Base-by-base conservation (phyloP, 1,140 invertebrate species). In the Liolophura sinensis region DNA sequence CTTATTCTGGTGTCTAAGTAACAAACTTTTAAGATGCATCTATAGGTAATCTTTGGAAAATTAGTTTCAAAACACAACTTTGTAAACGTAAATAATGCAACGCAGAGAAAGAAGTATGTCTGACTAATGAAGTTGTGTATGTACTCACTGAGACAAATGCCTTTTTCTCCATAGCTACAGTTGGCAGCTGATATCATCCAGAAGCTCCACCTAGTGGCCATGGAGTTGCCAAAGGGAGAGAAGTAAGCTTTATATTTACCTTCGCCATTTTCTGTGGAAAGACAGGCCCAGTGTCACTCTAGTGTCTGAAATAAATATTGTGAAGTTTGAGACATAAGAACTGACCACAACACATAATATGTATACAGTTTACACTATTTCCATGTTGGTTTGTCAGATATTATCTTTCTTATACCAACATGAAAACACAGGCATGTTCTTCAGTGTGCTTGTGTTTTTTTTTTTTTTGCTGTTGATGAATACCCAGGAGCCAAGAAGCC, bases 171-270 rank as follows among this genome's bases (percentile, higher is more conserved):
- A 65, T 60, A 95, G 90, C 85, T 99, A 49, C 92, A 94, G 82
- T 93, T 98, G 86, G 95, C 96, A 50, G 97, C 97, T n/a, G 96
- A 99, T 88, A 91, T 99, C 4, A 98, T 99, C 76, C 95, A 98
- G 85, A 99, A 99, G 80, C 85, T 99, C 7, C 92, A 97, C 80
- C 89, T 95, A 11, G 97, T 99, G 74, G 91, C 95, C 1, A 95
- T 99, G 87, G 97, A 99, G 85, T 84, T 99, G 31, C 84, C 83
- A 52, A 63, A 64, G n/a, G 80, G 74, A 60, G 83, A 83, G 47
- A 82, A 83, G 77, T 86, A 76, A 70, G 70, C 70, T 16, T 22
- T 31, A 18, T 68, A 48, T 12, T 46, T 65, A 18, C 20, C 5
- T 3, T 31, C 16, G 25, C 15, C 60, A 49, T 62, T 55, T 49